Percentiles rank a stretch among this genome's conserved stretches.
Conservation (phyloP, 2,113 vertebrate species). For the Myotis brandtii region DNA sequence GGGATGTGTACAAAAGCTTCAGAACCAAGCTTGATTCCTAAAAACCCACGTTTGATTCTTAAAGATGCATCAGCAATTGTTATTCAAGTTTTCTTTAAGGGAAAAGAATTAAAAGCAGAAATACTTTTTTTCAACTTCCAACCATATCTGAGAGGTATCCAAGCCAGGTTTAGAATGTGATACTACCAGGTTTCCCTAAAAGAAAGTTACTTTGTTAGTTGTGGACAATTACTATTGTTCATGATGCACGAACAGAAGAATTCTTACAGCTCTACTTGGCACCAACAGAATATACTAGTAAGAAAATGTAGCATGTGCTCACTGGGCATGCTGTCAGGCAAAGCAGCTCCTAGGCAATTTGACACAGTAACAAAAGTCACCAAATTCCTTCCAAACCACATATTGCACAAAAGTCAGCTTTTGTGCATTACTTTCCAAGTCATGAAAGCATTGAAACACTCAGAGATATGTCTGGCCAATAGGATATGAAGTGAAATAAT, state of each 20-base stretch:
- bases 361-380: slow-evolving; percentile 44
- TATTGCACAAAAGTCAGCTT: background rate
- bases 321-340: background rate
- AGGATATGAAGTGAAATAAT: slow-evolving; percentile 78
- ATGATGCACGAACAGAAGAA: background rate
- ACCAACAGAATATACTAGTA: background rate
- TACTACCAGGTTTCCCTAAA: background rate
- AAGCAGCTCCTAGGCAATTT: slow-evolving; percentile 2
- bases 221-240: background rate
- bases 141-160: background rate
- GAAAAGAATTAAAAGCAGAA: slow-evolving; percentile 44
- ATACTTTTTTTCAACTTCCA: slow-evolving; percentile 27
- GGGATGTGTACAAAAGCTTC: background rate
- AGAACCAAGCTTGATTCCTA: slow-evolving; percentile 25
- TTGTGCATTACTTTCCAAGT: slow-evolving; percentile 43
- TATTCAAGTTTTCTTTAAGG: slow-evolving; percentile 15
- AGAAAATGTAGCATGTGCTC: background rate
- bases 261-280: background rate
- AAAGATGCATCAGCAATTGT: background rate
- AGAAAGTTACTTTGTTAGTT: slow-evolving; percentile 19
- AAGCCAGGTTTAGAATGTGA: slow-evolving; percentile 30
- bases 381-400: slow-evolving; percentile 31
- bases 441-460: slow-evolving; percentile 72
- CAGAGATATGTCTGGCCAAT: slow-evolving; percentile 80
- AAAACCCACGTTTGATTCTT: background rate